A percentile compares a stretch with the other conserved stretches of the same genome.
Evolutionary conservation across 1,140 invertebrate species (phyloP).

Genomic region (Mycetomoellerius zeteki): DNA sequence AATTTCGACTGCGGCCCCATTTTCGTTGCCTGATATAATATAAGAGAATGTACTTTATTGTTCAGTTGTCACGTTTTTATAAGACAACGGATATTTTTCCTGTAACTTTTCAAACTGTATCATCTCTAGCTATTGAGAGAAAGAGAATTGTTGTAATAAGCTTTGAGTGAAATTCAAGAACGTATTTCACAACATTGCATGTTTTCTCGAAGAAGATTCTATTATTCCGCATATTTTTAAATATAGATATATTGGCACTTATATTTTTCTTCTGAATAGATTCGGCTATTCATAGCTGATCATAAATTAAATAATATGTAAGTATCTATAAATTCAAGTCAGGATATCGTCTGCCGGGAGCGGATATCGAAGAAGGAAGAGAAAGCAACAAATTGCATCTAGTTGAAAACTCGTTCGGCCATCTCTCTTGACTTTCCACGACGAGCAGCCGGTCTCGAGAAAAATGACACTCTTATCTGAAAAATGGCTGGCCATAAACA

Average conservation of each 20-base stretch:
- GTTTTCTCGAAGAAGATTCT: neutral
- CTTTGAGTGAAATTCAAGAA: neutral
- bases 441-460: conserved; percentile 73
- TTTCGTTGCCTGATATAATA: neutral
- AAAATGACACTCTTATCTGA: conserved; percentile 82
- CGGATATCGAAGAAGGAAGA: conserved; percentile 42
- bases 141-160: neutral
- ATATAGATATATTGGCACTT: neutral
- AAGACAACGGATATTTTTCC: neutral
- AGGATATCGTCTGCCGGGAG: conserved; percentile 32
- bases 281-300: neutral
- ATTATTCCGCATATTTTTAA: neutral
- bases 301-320: conserved; percentile 56
- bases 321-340: conserved; percentile 39
- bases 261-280: neutral
- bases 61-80: neutral
- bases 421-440: conserved; percentile 72
- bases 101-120: neutral
- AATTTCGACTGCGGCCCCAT: neutral
- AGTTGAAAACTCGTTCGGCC: conserved; percentile 70
- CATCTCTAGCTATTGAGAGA: neutral
- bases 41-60: neutral
- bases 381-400: conserved; percentile 70
- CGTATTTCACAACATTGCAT: neutral
- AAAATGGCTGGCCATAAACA: conserved; percentile 81